A percentile compares a stretch with the other conserved stretches of the same genome.
These are phyloP conservation scores for Nomada lathburiana DNA, from an alignment of 2,888 invertebrate species.

Conservation along the genomic window DNA sequence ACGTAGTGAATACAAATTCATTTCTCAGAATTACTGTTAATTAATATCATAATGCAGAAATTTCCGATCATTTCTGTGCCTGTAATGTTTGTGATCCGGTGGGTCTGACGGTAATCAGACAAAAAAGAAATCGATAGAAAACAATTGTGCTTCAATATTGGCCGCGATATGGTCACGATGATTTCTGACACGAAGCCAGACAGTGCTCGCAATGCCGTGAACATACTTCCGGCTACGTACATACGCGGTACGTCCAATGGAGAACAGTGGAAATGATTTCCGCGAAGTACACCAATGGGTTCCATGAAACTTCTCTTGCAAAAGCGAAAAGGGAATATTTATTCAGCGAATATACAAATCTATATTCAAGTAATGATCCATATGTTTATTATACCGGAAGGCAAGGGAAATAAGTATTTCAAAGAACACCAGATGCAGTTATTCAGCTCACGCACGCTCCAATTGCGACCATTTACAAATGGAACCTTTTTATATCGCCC, in stretches of 20 bases:
- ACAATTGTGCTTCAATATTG: constrained; percentile 23
- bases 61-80: too few species aligned
- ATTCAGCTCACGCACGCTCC: constrained; percentile 17
- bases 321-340: too few species aligned
- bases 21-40: not conserved
- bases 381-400: too few species aligned
- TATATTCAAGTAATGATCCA: too few species aligned
- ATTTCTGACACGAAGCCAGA: constrained; percentile 53
- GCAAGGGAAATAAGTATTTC: too few species aligned
- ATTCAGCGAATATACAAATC: too few species aligned
- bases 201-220: constrained; percentile 19
- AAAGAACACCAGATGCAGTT: not conserved
- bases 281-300: not conserved
- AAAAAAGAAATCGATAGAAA: constrained; percentile 26
- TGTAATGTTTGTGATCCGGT: too few species aligned
- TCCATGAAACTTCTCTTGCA: not conserved
- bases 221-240: constrained; percentile 52
- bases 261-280: constrained; percentile 23
- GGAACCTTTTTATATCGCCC: constrained; percentile 3
- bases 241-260: constrained; percentile 2
- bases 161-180: constrained; percentile 25
- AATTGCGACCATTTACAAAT: constrained; percentile 15
- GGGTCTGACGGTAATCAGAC: not conserved
- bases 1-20: not conserved
- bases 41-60: too few species aligned